Percentiles rank a stretch among this genome's conserved stretches.
These are phyloP conservation scores for Hedya salicella DNA, from an alignment of 2,888 invertebrate species.

Conservation along the genomic window DNA sequence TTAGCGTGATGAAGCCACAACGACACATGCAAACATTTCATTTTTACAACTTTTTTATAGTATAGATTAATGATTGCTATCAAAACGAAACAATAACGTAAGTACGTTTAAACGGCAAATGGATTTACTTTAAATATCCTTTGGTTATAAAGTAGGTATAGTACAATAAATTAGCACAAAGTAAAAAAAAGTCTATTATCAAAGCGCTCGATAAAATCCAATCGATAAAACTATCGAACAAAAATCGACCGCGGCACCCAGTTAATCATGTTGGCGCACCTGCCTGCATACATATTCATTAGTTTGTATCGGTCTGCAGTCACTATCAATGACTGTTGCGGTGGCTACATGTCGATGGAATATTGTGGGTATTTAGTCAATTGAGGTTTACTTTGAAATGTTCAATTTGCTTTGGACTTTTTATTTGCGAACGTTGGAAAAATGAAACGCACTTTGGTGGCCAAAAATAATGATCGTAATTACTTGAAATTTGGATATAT, in stretches of 20 bases:
- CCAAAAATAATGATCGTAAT: too few relatives aligned
- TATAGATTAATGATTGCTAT: too few relatives aligned
- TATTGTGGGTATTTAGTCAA: conserved; percentile 31
- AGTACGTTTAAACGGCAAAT: too few relatives aligned
- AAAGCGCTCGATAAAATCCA: conserved; percentile 58
- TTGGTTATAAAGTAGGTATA: neutral
- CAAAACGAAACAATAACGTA: too few relatives aligned
- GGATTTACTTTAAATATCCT: neutral
- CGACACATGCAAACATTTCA: too few relatives aligned
- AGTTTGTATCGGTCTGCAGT: conserved; percentile 68
- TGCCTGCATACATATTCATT: conserved; percentile 83
- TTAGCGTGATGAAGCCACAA: too few relatives aligned
- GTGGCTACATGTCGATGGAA: conserved; percentile 58
- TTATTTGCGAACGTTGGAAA: neutral
- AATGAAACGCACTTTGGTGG: neutral
- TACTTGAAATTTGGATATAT: too few relatives aligned
- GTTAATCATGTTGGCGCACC: conserved; percentile 79
- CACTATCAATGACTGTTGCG: conserved; percentile 73
- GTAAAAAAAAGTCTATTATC: conserved; percentile 29
- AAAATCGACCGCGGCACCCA: conserved; percentile 79
- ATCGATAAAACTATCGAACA: conserved; percentile 67
- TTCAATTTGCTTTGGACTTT: neutral
- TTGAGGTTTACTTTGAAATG: conserved; percentile 12
- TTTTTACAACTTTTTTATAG: too few relatives aligned
- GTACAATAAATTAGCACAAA: conserved; percentile 10